Evolutionary conservation across 2,888 invertebrate genomes (phyloP).

Genomic region (Dicyrtomina minuta): DNA sequence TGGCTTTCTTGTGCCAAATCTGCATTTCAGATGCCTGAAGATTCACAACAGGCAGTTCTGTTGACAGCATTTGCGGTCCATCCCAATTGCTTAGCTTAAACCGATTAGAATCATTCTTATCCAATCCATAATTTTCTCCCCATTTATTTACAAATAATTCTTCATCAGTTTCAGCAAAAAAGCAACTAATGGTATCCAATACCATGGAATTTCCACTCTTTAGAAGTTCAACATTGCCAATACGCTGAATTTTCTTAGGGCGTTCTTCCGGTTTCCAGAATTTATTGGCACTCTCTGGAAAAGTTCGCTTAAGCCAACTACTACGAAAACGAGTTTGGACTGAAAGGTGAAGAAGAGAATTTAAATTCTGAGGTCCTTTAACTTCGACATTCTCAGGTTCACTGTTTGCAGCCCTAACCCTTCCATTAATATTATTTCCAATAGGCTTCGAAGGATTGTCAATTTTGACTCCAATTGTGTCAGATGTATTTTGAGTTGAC

Average conservation of each 20-base stretch:
- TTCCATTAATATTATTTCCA: too few species aligned
- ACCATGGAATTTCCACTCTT: neutral
- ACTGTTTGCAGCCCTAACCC: too few species aligned
- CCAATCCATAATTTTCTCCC: neutral
- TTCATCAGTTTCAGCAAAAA: neutral
- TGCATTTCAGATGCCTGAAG: conserved; percentile 6
- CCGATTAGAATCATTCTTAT: neutral
- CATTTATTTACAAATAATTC: conserved; percentile 8
- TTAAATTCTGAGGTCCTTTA: neutral
- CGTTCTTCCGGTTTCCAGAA: neutral
- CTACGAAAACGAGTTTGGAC: neutral
- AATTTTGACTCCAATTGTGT: too few species aligned
- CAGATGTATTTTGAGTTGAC: too few species aligned
- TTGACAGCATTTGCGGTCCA: neutral
- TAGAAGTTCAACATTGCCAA: neutral
- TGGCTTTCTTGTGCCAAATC: neutral
- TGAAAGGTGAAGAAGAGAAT: neutral
- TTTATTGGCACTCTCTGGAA: conserved; percentile 1
- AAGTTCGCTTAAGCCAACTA: neutral
- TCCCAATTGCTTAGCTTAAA: neutral
- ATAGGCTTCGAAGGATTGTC: too few species aligned
- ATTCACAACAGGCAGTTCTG: conserved; percentile 10
- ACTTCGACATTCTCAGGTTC: too few species aligned
- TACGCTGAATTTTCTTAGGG: neutral
- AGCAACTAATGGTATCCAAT: neutral